These are phyloP conservation scores for Theropithecus gelada DNA, from an alignment of 2,113 vertebrate species.

Conservation along the genomic window DNA sequence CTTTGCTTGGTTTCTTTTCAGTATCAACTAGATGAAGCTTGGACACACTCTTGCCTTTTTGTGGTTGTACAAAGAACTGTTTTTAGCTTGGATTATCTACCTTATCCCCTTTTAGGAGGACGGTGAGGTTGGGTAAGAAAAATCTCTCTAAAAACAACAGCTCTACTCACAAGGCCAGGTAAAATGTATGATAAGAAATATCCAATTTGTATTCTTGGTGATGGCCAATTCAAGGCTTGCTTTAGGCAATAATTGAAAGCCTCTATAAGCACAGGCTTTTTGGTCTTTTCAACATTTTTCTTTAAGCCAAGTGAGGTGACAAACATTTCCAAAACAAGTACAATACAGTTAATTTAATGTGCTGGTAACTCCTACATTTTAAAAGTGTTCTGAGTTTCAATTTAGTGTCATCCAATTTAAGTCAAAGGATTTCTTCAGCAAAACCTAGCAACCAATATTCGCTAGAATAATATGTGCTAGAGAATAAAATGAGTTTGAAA, in stretches of 20 bases:
- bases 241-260: slow-evolving; percentile 17
- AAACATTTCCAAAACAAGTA: not conserved
- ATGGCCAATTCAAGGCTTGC: not conserved
- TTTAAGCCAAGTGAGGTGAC: not conserved
- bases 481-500: not conserved
- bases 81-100: slow-evolving; percentile 50
- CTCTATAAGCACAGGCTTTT: not conserved
- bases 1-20: not conserved
- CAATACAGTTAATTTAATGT: not conserved
- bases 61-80: slow-evolving; percentile 33
- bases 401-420: not conserved
- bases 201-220: not conserved
- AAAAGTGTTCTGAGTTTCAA: not conserved
- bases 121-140: not conserved
- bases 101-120: not conserved
- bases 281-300: not conserved
- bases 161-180: not conserved
- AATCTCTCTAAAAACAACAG: not conserved
- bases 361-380: not conserved
- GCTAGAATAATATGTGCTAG: not conserved
- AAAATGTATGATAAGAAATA: not conserved
- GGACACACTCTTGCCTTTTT: not conserved
- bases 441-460: not conserved
- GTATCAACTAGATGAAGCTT: not conserved
- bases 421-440: not conserved